Base-by-base conservation (phyloP, 2,113 vertebrate species). In the Phalacrocorax aristotelis region DNA sequence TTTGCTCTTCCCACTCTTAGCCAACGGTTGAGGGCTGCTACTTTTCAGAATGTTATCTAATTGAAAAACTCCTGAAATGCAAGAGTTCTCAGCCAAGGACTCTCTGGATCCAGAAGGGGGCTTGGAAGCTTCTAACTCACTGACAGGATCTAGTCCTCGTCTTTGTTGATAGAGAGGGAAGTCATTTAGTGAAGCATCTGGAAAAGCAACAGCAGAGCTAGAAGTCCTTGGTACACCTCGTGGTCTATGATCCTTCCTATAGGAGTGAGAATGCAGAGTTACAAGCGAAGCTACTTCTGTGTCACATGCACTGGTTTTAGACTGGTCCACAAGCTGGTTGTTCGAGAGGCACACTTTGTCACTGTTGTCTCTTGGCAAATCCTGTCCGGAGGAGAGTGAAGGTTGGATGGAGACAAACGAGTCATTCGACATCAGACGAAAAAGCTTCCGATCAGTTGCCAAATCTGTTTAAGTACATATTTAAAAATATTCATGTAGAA, bases 341-440 rank as follows among this genome's bases (percentile, higher is more conserved):
- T 98, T 98, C 79, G 98, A 98, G 94, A 98, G 98, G 96, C 98
- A 98, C 76, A 96, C 98, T 98, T 98, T 98, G 96, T 98, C 98
- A 80, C 96, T 98, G 55, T 94, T 96, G 96, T 99, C 99, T 93
- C 98, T 97, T 93, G 98, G 98, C 86, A 99, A 97, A 97, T 99
- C 99, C 49, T 99, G 98, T 92, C 99, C 99, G 95, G 99, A 97
- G 71, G 99, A 99, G 86, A 99, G 98, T 3, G 99, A 99, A 26
- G 99, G 99, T 98, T 99, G 99, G 98, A 99, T 98, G 96, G 99
- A 99, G 92, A 99, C 98, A 97, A 99, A 99, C 34, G 99, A 99
- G 97, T 99, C 99, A 49, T 99, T 99, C 97, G 99, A 99, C 95
- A 99, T 98, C 81, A 99, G 98, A 98, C 98, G 99, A 98, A 99